Conservation (phyloP, 2,797 vertebrate species). For the Sebastes elongatus region DNA sequence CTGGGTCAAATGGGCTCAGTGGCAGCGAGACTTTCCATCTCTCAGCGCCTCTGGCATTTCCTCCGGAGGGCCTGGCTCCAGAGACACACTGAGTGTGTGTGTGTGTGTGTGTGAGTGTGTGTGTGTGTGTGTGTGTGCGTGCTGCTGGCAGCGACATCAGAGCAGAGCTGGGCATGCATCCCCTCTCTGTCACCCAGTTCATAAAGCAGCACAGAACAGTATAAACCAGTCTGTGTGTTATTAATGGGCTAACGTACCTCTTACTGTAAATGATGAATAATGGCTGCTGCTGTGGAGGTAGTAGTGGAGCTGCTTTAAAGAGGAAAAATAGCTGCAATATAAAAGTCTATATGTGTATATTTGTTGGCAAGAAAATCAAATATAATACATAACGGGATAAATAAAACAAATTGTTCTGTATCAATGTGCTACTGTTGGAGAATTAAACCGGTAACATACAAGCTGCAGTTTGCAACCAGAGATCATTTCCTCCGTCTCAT, state of each 20-base stretch:
- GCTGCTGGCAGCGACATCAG: slow-evolving; percentile 23
- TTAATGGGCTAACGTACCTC: slow-evolving; percentile 44
- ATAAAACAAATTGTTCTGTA: not conserved
- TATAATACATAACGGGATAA: not conserved
- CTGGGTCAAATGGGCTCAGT: slow-evolving; percentile 27
- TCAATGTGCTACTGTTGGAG: not conserved
- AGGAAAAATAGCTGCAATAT: slow-evolving; percentile 20
- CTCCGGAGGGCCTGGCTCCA: slow-evolving; percentile 49
- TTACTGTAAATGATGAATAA: slow-evolving; percentile 66
- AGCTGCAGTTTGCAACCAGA: not conserved
- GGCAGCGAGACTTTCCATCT: slow-evolving; percentile 69
- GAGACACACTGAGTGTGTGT: slow-evolving; percentile 16
- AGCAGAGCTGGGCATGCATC: slow-evolving; percentile 25
- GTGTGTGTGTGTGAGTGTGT: slow-evolving; percentile 16
- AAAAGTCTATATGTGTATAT: not conserved
- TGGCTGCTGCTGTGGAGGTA: slow-evolving; percentile 27
- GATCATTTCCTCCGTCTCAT: not conserved
- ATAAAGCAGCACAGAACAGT: slow-evolving; percentile 40
- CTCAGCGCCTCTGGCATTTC: slow-evolving; percentile 68
- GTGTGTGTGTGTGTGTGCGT: not conserved
- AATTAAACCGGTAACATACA: not conserved
- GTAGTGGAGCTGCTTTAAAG: slow-evolving; percentile 20
- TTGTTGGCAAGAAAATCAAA: not conserved
- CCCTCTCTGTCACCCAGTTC: slow-evolving; percentile 43
- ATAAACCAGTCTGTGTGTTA: slow-evolving; percentile 53